phyloP scores from a whole-genome alignment of 2,113 vertebrate genomes.

The Nymphicus hollandicus region DNA sequence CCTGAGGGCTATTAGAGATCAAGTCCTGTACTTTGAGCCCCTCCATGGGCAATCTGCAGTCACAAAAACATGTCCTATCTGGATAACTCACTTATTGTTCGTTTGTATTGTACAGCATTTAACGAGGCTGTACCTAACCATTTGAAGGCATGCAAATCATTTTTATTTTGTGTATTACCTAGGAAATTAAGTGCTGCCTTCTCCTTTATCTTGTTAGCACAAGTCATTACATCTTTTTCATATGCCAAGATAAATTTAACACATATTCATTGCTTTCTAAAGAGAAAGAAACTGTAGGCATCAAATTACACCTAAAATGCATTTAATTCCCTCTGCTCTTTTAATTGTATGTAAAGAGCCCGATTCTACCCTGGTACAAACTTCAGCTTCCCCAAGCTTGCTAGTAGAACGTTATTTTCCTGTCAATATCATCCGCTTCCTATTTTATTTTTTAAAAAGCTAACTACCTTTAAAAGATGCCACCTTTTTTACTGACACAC shows the following conservation, averaged over 20 bases:
- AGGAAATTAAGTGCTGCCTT: conserved; percentile 65
- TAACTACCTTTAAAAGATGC: conserved; percentile 10
- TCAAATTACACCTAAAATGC: conserved; percentile 55
- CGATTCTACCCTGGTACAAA: neutral
- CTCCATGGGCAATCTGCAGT: neutral
- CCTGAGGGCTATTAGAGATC: neutral
- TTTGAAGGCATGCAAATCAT: conserved; percentile 56
- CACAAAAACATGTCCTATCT: neutral
- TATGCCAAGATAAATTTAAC: conserved; percentile 67
- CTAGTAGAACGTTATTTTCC: conserved; percentile 6
- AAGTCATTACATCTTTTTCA: conserved; percentile 71
- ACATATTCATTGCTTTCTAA: conserved; percentile 53
- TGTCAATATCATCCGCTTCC: neutral
- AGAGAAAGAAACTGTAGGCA: conserved; percentile 32
- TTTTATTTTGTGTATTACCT: conserved; percentile 71
- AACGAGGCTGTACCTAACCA: conserved; percentile 39
- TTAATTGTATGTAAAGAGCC: neutral
- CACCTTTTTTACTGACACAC: neutral
- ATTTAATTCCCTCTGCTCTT: conserved; percentile 42
- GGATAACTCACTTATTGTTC: neutral
- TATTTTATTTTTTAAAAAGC: neutral
- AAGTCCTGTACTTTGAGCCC: neutral
- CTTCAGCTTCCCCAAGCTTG: conserved; percentile 3
- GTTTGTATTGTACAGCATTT: neutral
- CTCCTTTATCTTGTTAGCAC: conserved; percentile 66